Evolutionary conservation across 2,888 invertebrate species (phyloP), one percentile per base, ranked within the genome.

Genomic region (Pyrochroa serraticornis): DNA sequence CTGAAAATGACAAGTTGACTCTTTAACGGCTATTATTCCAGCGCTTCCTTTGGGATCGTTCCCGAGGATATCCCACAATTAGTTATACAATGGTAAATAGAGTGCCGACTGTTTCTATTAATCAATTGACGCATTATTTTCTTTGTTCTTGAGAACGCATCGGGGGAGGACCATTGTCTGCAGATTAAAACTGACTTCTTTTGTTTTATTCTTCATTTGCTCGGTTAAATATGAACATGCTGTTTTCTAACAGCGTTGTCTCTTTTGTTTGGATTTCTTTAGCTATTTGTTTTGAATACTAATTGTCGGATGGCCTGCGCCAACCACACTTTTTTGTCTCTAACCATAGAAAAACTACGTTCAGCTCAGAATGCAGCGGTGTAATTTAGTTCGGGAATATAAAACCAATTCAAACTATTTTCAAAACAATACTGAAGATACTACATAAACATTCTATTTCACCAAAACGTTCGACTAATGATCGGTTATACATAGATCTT

Each of bases 91-190:
- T 65, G 60, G 63, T 62, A 65, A 65, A 63, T 62, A 60, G 63
- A 68, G 63, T 63, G 67, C 53, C 58, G 60, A 69, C 63, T 62
- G 66, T 62, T 69, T 67, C 63, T 60, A 64, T 64, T 63, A 64
- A 65, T 62, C 63, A 66, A 67, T 68, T 65, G 64, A 60, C 56
- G 62, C 64, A 65, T 64, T 65, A 62, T 62, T 60, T 56, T 52
- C 58, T 63, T 67, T 64, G 63, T 65, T 58, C 46, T 50, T 41
- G 13, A 48, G 12, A 14, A 12, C 7, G 38, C 34, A 44, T 7
- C 37, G 44, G 39, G 47, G 43, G 44, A 44, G 41, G 33, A 46
- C 58, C 56, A 62, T 65, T 64, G 65, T 62, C 62, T 65, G 54
- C 45, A 49, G 60, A 68, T 65, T 65, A 63, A 60, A 56, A 65